Evolutionary conservation across 1,140 invertebrate genomes (phyloP).

Genomic region (Lysiphlebus fabarum): DNA sequence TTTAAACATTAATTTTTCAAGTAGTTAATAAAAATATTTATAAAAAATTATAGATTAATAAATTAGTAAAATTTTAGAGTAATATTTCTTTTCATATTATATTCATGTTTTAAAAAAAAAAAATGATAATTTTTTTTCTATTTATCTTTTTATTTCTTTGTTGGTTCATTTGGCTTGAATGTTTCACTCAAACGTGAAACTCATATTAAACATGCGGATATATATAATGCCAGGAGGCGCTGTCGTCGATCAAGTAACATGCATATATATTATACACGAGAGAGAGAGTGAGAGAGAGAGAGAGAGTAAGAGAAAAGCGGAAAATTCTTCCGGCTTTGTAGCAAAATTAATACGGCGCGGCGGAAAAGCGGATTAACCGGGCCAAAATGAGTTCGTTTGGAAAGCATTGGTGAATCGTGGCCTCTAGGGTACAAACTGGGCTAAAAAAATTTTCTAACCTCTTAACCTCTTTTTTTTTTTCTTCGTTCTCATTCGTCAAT

Average conservation of each 20-base stretch:
- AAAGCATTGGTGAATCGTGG: conserved; percentile 14
- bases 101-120: no score
- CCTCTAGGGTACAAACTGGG: no score
- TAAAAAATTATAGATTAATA: no score
- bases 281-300: neutral
- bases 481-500: neutral
- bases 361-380: conserved; percentile 30
- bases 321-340: conserved; percentile 20
- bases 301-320: conserved; percentile 2
- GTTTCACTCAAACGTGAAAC: no score
- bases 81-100: no score
- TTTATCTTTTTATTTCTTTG: no score
- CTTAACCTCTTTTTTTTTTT: neutral
- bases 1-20: no score
- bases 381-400: conserved; percentile 26
- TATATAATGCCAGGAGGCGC: conserved; percentile 5
- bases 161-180: no score
- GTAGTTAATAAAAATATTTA: no score
- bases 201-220: neutral
- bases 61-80: no score
- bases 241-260: conserved; percentile 10
- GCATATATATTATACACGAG: no score
- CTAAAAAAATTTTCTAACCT: neutral
- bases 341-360: conserved; percentile 29
- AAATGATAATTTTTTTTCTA: no score